Percentiles rank a stretch among this genome's conserved stretches.
Conservation (phyloP, 2,113 vertebrate genomes). For the Labeo rohita region DNA sequence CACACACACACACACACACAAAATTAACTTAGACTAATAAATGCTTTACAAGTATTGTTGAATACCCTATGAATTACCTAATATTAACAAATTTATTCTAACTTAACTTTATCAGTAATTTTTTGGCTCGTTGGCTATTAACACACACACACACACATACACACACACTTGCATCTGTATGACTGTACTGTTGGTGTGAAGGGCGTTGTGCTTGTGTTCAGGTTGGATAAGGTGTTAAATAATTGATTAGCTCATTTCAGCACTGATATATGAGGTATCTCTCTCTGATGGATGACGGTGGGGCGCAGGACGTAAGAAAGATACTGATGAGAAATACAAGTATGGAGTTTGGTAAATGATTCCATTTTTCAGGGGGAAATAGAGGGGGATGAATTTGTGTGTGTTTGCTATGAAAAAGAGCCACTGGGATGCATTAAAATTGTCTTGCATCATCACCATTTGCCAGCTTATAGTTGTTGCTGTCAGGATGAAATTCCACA, state of each 20-base stretch:
- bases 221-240: conserved; percentile 55
- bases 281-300: conserved; percentile 50
- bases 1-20: too few relatives aligned
- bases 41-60: too few relatives aligned
- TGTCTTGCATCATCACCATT: background rate
- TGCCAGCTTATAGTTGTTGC: background rate
- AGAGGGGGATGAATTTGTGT: background rate
- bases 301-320: conserved; percentile 4
- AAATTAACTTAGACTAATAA: too few relatives aligned
- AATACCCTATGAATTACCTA: background rate
- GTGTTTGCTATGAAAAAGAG: background rate
- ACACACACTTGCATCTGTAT: background rate
- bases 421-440: background rate
- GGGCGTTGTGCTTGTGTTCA: conserved; percentile 38
- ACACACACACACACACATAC: background rate
- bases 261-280: conserved; percentile 52
- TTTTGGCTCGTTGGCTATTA: background rate
- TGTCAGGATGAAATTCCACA: conserved; percentile 3
- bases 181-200: conserved; percentile 35
- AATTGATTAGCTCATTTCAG: conserved; percentile 59
- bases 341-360: conserved; percentile 26
- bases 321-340: conserved; percentile 13
- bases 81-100: background rate
- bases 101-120: background rate
- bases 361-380: conserved; percentile 13